These are phyloP conservation scores for Corythornis cristatus DNA, from an alignment of 2,113 vertebrate species.

Conservation along the genomic window DNA sequence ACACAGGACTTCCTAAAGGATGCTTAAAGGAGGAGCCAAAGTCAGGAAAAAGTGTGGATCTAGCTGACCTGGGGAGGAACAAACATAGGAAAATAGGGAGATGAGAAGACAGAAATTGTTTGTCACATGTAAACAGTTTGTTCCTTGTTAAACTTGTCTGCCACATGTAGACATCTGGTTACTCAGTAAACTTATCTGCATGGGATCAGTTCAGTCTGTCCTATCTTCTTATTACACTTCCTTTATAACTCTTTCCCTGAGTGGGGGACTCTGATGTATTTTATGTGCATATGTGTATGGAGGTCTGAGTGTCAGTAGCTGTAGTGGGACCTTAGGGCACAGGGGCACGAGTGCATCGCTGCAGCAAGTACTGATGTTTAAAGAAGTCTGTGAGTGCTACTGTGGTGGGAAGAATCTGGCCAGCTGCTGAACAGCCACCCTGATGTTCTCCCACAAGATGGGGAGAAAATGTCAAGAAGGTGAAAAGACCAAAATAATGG, in stretches of 20 bases:
- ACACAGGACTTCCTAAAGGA: neutral
- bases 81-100: neutral
- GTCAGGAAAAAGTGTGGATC: neutral
- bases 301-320: neutral
- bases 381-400: neutral
- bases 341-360: accelerated
- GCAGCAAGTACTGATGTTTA: neutral
- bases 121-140: neutral
- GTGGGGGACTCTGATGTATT: neutral
- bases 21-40: neutral
- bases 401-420: neutral
- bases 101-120: neutral
- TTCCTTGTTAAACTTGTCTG: neutral
- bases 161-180: neutral
- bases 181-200: neutral
- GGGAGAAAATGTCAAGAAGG: neutral
- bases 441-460: neutral
- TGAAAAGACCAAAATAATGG: neutral
- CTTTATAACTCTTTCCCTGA: neutral
- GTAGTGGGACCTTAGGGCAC: neutral
- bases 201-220: neutral
- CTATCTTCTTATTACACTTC: neutral
- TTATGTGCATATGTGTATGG: accelerated
- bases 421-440: neutral
- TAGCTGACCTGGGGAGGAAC: neutral